phyloP scores from a whole-genome alignment of 2,888 invertebrate species.

The Epistrophella euchroma region DNA sequence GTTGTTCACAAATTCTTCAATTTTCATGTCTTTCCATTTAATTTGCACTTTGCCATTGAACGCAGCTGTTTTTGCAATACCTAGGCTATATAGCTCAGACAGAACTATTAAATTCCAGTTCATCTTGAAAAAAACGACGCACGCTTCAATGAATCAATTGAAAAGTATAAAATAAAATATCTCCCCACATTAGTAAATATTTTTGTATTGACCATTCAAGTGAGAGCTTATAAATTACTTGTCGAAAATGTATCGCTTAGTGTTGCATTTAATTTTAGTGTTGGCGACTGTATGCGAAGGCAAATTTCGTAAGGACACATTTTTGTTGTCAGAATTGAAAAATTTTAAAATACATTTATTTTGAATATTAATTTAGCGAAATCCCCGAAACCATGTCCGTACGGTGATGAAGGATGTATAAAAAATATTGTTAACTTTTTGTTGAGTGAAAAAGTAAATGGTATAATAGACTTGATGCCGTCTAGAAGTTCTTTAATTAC shows the following conservation, averaged over 20 bases:
- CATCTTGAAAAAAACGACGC: neutral
- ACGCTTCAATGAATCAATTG: neutral
- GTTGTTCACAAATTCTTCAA: slow-evolving; percentile 30
- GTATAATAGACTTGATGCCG: slow-evolving; percentile 1
- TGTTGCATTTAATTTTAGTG: slow-evolving; percentile 8
- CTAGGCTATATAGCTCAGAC: neutral
- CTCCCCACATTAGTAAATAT: neutral
- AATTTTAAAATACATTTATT: neutral
- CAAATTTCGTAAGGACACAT: slow-evolving; percentile 53
- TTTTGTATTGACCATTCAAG: slow-evolving; percentile 30
- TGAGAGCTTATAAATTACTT: neutral
- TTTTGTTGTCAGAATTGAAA: neutral
- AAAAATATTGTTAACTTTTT: slow-evolving; percentile 62
- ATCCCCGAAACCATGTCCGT: slow-evolving; percentile 70
- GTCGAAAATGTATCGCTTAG: slow-evolving; percentile 36
- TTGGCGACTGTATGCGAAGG: neutral
- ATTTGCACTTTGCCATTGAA: neutral
- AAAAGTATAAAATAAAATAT: slow-evolving; percentile 29
- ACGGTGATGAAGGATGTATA: slow-evolving; percentile 72
- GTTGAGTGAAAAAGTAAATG: slow-evolving; percentile 40
- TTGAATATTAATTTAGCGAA: slow-evolving; percentile 46
- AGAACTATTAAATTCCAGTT: slow-evolving; percentile 32
- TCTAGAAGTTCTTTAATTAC: neutral
- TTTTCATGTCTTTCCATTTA: slow-evolving; percentile 8
- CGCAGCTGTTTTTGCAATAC: neutral